Conservation (phyloP, 2,797 vertebrate species). For the Spinus pinus region DNA sequence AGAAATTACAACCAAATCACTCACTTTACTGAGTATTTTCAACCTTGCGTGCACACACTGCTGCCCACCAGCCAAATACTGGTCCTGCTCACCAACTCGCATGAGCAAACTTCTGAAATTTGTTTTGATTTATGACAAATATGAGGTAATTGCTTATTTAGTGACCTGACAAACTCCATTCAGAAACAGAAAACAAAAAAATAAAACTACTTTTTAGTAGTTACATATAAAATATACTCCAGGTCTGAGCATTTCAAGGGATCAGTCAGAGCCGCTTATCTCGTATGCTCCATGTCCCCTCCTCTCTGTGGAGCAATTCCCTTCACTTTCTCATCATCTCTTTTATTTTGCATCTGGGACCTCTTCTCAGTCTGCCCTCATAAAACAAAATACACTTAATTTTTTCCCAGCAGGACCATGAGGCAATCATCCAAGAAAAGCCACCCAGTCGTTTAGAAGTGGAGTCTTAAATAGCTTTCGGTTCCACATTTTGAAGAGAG, state of each 20-base stretch:
- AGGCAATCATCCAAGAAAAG: background rate
- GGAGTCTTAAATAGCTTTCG: background rate
- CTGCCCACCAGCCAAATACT: background rate
- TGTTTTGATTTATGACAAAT: background rate
- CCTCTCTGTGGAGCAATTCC: background rate
- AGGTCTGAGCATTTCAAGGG: background rate
- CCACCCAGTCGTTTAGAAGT: background rate
- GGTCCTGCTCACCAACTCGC: background rate
- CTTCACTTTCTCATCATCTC: background rate
- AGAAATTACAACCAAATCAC: slow-evolving; percentile 6
- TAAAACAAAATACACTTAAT: background rate
- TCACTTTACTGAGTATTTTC: background rate
- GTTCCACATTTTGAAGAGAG: background rate
- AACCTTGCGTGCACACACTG: background rate
- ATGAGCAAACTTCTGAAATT: background rate
- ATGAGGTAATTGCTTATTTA: background rate
- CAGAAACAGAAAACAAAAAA: background rate
- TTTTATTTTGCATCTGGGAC: background rate
- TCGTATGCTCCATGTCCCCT: fast-evolving
- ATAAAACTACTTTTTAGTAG: background rate
- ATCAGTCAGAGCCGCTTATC: background rate
- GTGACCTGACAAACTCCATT: background rate
- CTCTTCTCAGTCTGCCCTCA: background rate
- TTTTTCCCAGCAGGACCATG: background rate
- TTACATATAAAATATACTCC: background rate